Percentiles rank a stretch among this genome's conserved stretches.
These are phyloP conservation scores for Octodonta nipae DNA, from an alignment of 2,888 invertebrate genomes.

Conservation along the genomic window DNA sequence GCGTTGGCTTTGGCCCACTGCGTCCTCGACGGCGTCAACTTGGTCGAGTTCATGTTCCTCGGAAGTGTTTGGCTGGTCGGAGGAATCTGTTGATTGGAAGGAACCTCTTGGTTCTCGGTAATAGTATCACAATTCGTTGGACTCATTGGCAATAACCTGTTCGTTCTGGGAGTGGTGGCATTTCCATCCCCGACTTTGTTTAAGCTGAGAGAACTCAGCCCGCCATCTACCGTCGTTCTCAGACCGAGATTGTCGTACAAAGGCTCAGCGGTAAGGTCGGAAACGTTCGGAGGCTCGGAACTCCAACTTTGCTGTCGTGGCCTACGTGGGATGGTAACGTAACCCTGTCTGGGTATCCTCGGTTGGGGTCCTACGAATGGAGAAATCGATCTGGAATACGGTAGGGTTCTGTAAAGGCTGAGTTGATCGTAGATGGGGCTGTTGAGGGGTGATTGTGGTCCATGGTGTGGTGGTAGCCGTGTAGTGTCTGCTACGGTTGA, in stretches of 20 bases:
- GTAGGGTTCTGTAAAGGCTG: slow-evolving; percentile 62
- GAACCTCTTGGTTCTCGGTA: slow-evolving; percentile 37
- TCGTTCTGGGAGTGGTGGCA: slow-evolving; percentile 34
- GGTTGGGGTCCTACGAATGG: slow-evolving; percentile 49
- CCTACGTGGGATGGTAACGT: slow-evolving; percentile 74
- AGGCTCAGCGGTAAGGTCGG: slow-evolving; percentile 45
- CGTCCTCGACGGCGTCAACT: slow-evolving; percentile 29
- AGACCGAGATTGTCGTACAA: slow-evolving; percentile 76
- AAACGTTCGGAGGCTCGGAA: slow-evolving; percentile 34
- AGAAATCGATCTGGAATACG: slow-evolving; percentile 66
- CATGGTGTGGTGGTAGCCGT: slow-evolving; percentile 31
- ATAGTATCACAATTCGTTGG: slow-evolving; percentile 37
- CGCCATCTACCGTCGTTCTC: slow-evolving; percentile 73
- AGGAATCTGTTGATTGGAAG: slow-evolving; percentile 35
- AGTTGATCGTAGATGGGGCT: slow-evolving; percentile 55
- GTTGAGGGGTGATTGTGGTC: slow-evolving; percentile 40
- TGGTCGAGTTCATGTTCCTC: slow-evolving; percentile 21
- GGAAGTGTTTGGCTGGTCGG: slow-evolving; percentile 36
- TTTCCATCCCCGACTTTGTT: slow-evolving; percentile 46
- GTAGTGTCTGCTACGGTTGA: slow-evolving; percentile 66
- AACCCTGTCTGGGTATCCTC: slow-evolving; percentile 48
- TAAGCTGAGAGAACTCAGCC: slow-evolving; percentile 52
- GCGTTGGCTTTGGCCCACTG: slow-evolving; percentile 30
- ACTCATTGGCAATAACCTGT: slow-evolving; percentile 35
- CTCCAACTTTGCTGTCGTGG: slow-evolving; percentile 74